phyloP scores from a whole-genome alignment of 1,140 invertebrate genomes.

The Samia ricini region DNA sequence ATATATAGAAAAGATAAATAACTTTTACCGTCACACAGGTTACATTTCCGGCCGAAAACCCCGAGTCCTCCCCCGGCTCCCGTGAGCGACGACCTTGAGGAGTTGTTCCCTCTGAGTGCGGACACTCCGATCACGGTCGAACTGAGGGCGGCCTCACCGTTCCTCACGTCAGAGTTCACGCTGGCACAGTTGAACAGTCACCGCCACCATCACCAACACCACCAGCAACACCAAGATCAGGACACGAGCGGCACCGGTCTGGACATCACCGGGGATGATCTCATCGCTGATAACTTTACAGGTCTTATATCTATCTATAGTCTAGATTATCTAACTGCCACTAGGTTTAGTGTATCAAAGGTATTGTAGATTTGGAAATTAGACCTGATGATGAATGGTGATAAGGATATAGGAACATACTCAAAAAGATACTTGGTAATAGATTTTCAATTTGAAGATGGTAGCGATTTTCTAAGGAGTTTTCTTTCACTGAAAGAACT shows the following conservation, averaged over 20 bases:
- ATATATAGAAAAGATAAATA: neutral
- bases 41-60: slow-evolving; percentile 88
- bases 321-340: no score
- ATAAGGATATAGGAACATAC: no score
- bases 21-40: slow-evolving; percentile 63
- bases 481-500: no score
- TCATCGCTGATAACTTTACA: slow-evolving; percentile 49
- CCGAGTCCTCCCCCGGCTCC: slow-evolving; percentile 59
- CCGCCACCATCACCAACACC: slow-evolving; percentile 65
- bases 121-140: slow-evolving; percentile 80
- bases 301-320: slow-evolving; percentile 4
- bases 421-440: no score
- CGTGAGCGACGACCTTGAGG: slow-evolving; percentile 41
- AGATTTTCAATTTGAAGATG: no score
- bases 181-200: slow-evolving; percentile 29
- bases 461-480: no score
- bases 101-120: slow-evolving; percentile 66
- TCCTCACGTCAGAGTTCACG: neutral
- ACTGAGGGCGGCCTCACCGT: slow-evolving; percentile 45
- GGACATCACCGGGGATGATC: slow-evolving; percentile 37
- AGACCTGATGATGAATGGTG: no score
- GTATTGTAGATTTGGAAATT: no score
- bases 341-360: no score
- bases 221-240: slow-evolving; percentile 72
- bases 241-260: slow-evolving; percentile 57